Conservation (phyloP, 2,888 invertebrate genomes). For the Plusia festucae region DNA sequence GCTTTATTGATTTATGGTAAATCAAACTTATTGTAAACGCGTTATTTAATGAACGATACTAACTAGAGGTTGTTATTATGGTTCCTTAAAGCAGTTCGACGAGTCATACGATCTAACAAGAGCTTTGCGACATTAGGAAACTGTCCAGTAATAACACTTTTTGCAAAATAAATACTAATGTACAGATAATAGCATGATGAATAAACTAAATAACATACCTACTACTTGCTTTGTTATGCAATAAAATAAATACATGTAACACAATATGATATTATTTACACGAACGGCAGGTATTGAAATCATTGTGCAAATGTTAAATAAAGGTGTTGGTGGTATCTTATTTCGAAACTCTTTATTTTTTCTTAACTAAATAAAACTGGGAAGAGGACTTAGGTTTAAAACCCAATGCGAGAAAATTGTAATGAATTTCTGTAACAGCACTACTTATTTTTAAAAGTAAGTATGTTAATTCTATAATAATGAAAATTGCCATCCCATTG, state of each 20-base stretch:
- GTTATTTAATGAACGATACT: too few species aligned
- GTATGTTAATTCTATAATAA: too few species aligned
- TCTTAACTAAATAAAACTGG: background rate
- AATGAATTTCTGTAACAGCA: too few species aligned
- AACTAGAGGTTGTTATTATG: too few species aligned
- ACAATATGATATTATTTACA: constrained; percentile 1
- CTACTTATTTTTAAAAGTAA: too few species aligned
- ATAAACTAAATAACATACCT: background rate
- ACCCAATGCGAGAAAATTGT: too few species aligned
- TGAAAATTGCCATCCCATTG: too few species aligned
- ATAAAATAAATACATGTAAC: background rate
- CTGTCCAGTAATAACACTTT: background rate
- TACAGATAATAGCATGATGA: background rate
- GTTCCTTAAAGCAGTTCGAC: too few species aligned
- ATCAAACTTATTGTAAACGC: constrained; percentile 30
- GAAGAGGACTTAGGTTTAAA: background rate
- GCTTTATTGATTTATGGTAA: constrained; percentile 36
- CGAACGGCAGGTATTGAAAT: background rate
- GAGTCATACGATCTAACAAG: too few species aligned
- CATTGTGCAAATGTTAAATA: constrained; percentile 4
- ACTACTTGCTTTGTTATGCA: background rate
- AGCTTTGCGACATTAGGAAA: background rate
- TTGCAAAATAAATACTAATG: constrained; percentile 1
- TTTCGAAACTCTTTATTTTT: background rate
- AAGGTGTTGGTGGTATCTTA: background rate